Evolutionary conservation across 2,888 invertebrate genomes (phyloP), one percentile per base, ranked within the genome.

Genomic region (Hirtodrosophila confusa): DNA sequence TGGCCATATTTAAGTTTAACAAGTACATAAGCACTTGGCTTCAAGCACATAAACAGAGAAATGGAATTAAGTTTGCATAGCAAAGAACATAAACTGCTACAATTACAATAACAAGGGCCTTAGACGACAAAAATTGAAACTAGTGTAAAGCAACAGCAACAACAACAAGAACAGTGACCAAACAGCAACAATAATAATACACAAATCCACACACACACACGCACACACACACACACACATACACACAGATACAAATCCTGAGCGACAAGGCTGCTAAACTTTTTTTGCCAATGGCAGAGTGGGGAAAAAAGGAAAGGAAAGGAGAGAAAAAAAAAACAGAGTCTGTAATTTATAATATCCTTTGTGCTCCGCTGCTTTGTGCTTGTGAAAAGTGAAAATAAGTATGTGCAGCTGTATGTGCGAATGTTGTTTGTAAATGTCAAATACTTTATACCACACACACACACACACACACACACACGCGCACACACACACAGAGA

Each of bases 1-100:
- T 17, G 3, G 53, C 29, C 56, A 70, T 66, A 73, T 73, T 88
- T 73, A 83, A 75, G 70, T 87, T 86, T 57, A 66, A 71, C 74
- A 75, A 89, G 80, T 78, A 88, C 75, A 89, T 87, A 89, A 87
- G 82, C 70, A 69, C 67, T 75, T 71, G 63, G 56, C 73, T 72
- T 77, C 58, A 77, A 75, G 77, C 80, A 83, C 78, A 83, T 87
- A 86, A 89, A 89, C 85, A 89, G 87, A 76, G 69, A 84, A 89
- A 89, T 89, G 88, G 85, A 89, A 89, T 89, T 89, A 86, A 83
- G 88, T 88, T 87, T 88, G 86, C 82, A 88, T 88, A 86, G 84
- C 84, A 88, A 75, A 80, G 78, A 84, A 80, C 80, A 85, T 86
- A 86, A 88, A 84, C 84, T 80, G 84, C 69, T 71, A 76, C 84